Conservation (phyloP, 2,888 invertebrate species). For the Phyto melanocephala region DNA sequence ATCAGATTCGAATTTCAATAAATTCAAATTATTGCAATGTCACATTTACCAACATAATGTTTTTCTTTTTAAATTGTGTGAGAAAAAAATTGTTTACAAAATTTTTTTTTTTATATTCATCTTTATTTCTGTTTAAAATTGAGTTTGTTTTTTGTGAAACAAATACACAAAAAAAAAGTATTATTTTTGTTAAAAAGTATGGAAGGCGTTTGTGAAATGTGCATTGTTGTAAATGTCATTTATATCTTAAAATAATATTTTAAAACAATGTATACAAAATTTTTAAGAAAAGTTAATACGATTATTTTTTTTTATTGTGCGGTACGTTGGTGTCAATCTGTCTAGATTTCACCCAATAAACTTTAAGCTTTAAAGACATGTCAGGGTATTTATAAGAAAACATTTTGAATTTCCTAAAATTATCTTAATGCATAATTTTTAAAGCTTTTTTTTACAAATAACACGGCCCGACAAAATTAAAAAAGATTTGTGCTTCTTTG, state of each 20-base stretch:
- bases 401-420: no score
- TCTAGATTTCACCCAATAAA: constrained; percentile 3
- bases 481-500: no score
- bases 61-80: no score
- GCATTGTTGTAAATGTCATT: not conserved
- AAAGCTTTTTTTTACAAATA: no score
- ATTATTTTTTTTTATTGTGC: constrained; percentile 42
- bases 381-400: no score
- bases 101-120: not conserved
- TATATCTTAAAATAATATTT: not conserved
- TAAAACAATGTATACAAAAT: not conserved
- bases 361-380: no score
- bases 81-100: not conserved
- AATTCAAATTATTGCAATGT: no score
- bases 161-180: not conserved
- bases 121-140: constrained; percentile 10
- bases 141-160: constrained; percentile 13
- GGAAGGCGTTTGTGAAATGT: constrained; percentile 24
- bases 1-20: no score
- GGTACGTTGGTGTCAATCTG: not conserved
- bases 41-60: not conserved
- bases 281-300: constrained; percentile 31
- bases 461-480: no score
- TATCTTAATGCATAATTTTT: no score
- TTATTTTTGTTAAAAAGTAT: constrained; percentile 18